phyloP scores from a whole-genome alignment of 2,113 vertebrate genomes.

The Sinosuthora webbiana region DNA sequence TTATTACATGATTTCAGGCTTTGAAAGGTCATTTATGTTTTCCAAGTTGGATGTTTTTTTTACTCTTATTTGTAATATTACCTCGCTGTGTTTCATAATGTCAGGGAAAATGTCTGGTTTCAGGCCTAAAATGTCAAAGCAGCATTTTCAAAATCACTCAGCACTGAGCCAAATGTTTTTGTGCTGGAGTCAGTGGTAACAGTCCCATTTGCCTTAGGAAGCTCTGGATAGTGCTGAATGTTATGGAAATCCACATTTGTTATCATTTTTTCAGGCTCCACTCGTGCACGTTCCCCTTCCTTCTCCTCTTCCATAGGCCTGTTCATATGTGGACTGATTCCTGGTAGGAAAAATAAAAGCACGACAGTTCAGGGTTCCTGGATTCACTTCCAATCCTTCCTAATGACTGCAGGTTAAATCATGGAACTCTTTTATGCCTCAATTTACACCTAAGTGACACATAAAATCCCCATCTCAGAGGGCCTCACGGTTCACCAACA shows the following conservation, averaged over 20 bases:
- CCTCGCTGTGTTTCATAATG: conserved; percentile 59
- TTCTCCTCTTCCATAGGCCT: background rate
- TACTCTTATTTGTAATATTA: conserved; percentile 59
- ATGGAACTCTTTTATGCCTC: background rate
- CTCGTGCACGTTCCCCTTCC: background rate
- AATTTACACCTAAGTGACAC: background rate
- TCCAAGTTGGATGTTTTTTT: conserved; percentile 64
- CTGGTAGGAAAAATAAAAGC: background rate
- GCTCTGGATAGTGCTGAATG: background rate
- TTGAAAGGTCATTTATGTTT: conserved; percentile 68
- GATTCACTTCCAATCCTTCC: background rate
- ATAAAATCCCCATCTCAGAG: background rate
- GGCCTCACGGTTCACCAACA: background rate
- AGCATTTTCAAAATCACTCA: conserved; percentile 53
- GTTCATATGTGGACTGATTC: background rate
- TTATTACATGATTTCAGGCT: conserved; percentile 61
- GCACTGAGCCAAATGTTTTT: conserved; percentile 3
- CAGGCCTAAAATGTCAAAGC: conserved; percentile 63
- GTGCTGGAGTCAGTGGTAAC: background rate
- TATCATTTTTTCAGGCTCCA: background rate
- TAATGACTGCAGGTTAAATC: background rate
- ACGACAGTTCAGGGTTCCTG: background rate
- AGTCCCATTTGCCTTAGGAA: background rate
- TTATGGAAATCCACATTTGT: background rate
- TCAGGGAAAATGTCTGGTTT: conserved; percentile 65